These are phyloP conservation scores for Ovibos moschatus DNA, from an alignment of 2,113 vertebrate genomes.

Conservation along the genomic window DNA sequence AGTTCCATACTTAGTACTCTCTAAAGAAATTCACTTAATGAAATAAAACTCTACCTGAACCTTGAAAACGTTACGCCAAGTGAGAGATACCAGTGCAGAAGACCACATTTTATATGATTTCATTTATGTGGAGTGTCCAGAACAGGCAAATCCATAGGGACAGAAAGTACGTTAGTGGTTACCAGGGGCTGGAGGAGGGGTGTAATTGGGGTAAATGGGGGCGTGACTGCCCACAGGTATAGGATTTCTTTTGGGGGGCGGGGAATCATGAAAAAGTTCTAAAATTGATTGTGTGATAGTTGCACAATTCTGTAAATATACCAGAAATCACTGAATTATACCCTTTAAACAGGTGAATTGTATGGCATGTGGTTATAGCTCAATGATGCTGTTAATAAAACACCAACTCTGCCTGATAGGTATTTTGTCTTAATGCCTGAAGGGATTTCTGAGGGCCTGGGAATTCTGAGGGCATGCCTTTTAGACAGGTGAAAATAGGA, in stretches of 20 bases:
- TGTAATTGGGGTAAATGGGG: not conserved
- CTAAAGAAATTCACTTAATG: constrained; percentile 17
- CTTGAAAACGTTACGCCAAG: not conserved
- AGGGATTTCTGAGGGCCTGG: not conserved
- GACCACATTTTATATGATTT: not conserved
- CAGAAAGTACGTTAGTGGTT: not conserved
- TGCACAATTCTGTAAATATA: not conserved
- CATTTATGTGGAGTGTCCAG: not conserved
- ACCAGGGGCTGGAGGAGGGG: not conserved
- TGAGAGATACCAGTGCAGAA: not conserved
- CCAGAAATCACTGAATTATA: not conserved
- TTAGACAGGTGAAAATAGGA: not conserved
- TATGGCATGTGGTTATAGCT: not conserved
- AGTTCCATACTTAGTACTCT: not conserved
- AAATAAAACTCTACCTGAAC: not conserved
- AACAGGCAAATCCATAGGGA: not conserved
- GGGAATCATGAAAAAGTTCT: not conserved
- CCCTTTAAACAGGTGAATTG: not conserved
- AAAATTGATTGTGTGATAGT: not conserved
- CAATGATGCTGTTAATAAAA: not conserved
- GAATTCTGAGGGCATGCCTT: not conserved
- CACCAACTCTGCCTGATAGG: not conserved
- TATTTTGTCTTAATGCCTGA: not conserved
- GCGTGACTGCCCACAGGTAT: not conserved
- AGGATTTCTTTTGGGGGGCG: not conserved